phyloP scores from a whole-genome alignment of 2,888 invertebrate species.

The Stenichneumon culpator region DNA sequence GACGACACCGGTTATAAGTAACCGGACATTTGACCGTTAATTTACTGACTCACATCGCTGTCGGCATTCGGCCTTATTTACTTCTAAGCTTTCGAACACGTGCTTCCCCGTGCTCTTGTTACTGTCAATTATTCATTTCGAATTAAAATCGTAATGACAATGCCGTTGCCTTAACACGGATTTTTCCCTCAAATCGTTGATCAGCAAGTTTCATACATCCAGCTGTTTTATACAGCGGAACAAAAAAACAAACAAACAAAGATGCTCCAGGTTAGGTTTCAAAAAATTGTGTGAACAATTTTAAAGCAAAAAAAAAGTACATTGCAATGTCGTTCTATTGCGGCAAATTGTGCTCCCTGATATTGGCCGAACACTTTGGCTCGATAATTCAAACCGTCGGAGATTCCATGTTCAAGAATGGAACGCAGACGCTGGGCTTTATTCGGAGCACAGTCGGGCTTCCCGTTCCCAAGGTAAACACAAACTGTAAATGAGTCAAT shows the following conservation, averaged over 20 bases:
- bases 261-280: constrained; percentile 5
- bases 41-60: no score
- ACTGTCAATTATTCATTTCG: neutral
- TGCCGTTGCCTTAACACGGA: neutral
- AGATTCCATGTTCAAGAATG: constrained; percentile 89
- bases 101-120: neutral
- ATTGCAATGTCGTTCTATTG: constrained; percentile 90
- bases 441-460: constrained; percentile 88
- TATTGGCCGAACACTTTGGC: constrained; percentile 93
- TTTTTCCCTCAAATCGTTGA: neutral
- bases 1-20: no score
- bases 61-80: neutral
- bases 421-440: constrained; percentile 89
- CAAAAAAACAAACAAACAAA: neutral
- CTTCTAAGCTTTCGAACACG: constrained; percentile 1
- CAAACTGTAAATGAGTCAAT: constrained; percentile 16
- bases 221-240: neutral
- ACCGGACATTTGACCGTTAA: no score
- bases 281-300: neutral
- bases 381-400: constrained; percentile 91
- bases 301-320: neutral
- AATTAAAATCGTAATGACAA: neutral
- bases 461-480: constrained; percentile 86
- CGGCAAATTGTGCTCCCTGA: constrained; percentile 90
- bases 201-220: neutral